Evolutionary conservation across 2,888 invertebrate genomes (phyloP).

Genomic region (Eucera pruinosa): DNA sequence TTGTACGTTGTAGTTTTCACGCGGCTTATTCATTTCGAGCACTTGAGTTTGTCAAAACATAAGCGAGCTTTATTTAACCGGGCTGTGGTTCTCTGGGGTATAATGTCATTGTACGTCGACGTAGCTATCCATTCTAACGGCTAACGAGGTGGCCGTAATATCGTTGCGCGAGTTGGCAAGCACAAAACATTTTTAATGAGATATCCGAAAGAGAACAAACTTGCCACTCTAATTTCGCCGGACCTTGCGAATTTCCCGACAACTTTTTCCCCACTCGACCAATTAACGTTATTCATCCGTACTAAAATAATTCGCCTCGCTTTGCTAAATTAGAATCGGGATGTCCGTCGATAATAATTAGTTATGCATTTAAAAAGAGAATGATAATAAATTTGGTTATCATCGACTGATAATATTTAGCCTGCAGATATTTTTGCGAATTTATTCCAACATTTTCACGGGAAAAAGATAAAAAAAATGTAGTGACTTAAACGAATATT

Average conservation of each 20-base stretch:
- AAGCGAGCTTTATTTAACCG: constrained; percentile 50
- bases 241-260: not conserved
- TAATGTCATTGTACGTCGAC: constrained; percentile 53
- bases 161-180: constrained; percentile 40
- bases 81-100: constrained; percentile 44
- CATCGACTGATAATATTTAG: too few species aligned
- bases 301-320: constrained; percentile 11
- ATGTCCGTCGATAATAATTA: too few species aligned
- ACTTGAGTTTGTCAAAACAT: constrained; percentile 45
- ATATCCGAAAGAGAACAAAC: constrained; percentile 29
- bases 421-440: too few species aligned
- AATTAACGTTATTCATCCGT: constrained; percentile 33
- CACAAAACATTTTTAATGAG: constrained; percentile 55
- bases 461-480: too few species aligned
- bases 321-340: not conserved
- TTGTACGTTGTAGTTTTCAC: constrained; percentile 23
- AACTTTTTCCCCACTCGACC: constrained; percentile 20
- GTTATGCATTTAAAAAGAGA: too few species aligned
- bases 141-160: constrained; percentile 55
- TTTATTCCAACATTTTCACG: too few species aligned
- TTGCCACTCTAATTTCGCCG: constrained; percentile 33
- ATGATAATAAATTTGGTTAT: not conserved
- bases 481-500: too few species aligned
- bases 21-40: constrained; percentile 30
- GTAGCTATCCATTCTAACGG: constrained; percentile 48